Percentiles rank a stretch among this genome's conserved stretches.
Conservation (phyloP, 2,113 vertebrate genomes). For the Falco punctatus region DNA sequence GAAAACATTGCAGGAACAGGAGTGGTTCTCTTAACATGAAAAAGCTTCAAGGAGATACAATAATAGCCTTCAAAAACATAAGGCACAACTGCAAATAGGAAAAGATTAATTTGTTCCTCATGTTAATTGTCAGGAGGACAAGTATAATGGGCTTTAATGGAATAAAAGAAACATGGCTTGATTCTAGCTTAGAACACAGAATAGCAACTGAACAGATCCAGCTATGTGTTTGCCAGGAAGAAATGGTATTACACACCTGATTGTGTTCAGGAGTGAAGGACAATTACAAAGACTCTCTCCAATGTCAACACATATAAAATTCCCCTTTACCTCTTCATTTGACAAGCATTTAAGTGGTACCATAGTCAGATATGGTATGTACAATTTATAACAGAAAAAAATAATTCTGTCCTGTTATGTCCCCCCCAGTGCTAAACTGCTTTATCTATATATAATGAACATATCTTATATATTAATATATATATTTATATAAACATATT, state of each 20-base stretch:
- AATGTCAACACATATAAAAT: background rate
- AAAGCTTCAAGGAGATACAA: background rate
- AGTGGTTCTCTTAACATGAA: background rate
- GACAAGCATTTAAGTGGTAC: background rate
- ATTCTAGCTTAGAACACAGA: background rate
- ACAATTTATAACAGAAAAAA: background rate
- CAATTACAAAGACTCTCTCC: background rate
- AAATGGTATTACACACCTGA: background rate
- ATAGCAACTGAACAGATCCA: background rate
- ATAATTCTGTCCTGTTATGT: background rate
- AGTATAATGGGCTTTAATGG: background rate
- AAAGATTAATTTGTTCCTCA: background rate
- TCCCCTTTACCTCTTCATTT: background rate
- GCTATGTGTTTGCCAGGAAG: background rate
- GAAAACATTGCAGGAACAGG: background rate
- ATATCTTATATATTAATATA: too few relatives aligned
- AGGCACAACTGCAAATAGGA: background rate
- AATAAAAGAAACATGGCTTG: background rate
- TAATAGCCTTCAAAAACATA: background rate
- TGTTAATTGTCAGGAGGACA: background rate
- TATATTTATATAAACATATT: too few relatives aligned
- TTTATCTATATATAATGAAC: too few relatives aligned
- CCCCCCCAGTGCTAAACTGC: background rate
- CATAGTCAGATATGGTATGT: background rate
- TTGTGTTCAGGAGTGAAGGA: background rate